phyloP scores from a whole-genome alignment of 1,140 invertebrate genomes.

The Drosophila bipectinata region DNA sequence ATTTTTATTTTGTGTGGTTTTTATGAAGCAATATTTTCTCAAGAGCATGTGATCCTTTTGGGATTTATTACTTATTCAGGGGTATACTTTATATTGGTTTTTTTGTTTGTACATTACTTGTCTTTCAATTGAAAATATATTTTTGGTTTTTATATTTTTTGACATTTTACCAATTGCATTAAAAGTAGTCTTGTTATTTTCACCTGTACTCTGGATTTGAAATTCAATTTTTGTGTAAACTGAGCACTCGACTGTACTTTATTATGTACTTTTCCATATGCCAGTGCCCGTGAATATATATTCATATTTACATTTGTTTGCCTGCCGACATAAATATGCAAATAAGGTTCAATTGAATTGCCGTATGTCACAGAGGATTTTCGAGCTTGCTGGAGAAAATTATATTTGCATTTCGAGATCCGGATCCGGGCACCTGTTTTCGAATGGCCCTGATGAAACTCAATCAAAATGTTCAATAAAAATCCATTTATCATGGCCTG shows the following conservation, averaged over 20 bases:
- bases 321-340: conserved; percentile 34
- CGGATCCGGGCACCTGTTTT: conserved; percentile 7
- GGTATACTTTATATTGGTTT: not conserved
- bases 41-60: not conserved
- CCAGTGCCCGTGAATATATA: not conserved
- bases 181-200: not conserved
- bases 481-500: conserved; percentile 7
- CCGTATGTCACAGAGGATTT: conserved; percentile 35
- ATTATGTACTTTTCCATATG: conserved; percentile 7
- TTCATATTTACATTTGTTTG: conserved; percentile 39
- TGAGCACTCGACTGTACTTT: conserved; percentile 12
- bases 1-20: conserved; percentile 11
- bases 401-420: conserved; percentile 31
- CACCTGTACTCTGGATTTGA: not conserved
- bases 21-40: conserved; percentile 26
- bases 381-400: conserved; percentile 9
- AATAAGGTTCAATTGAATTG: conserved; percentile 38
- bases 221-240: not conserved
- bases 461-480: conserved; percentile 29
- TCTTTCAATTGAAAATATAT: too few species aligned
- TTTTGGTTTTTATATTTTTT: too few species aligned
- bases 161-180: too few species aligned
- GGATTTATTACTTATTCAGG: not conserved
- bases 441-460: conserved; percentile 12
- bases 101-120: not conserved